Percentiles rank a stretch among this genome's conserved stretches.
Conservation (phyloP, 1,140 invertebrate species). For the honey bee (Apis mellifera) region DNA sequence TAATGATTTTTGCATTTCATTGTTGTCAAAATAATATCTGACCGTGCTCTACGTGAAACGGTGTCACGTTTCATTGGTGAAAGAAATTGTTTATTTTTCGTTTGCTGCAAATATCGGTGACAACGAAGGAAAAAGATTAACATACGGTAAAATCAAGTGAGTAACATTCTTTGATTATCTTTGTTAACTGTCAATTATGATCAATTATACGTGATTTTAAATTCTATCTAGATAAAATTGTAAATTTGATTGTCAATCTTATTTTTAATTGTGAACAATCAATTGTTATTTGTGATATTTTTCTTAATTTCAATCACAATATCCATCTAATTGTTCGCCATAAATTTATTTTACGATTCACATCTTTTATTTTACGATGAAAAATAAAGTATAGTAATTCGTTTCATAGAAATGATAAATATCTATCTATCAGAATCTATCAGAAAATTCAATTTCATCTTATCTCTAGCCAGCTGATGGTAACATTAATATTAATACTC, state of each 20-base stretch:
- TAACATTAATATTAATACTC: no score
- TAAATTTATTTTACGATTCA: background rate
- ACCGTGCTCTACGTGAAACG: constrained; percentile 9
- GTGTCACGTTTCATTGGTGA: constrained; percentile 37
- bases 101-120: background rate
- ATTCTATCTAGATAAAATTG: background rate
- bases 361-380: background rate
- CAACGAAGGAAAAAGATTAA: constrained; percentile 22
- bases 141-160: constrained; percentile 35
- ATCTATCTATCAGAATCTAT: constrained; percentile 6
- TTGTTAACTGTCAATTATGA: background rate
- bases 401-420: background rate
- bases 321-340: background rate
- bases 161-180: constrained; percentile 31
- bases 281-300: background rate
- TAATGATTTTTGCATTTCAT: constrained; percentile 5
- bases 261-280: background rate
- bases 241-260: background rate
- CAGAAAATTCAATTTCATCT: constrained; percentile 40
- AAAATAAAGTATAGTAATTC: background rate
- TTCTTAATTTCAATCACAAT: background rate
- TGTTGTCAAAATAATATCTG: background rate
- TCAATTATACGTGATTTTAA: background rate
- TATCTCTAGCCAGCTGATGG: constrained; percentile 9
- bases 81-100: constrained; percentile 36